Evolutionary conservation across 2,888 invertebrate genomes (phyloP).

Genomic region (Cantharis lateralis): DNA sequence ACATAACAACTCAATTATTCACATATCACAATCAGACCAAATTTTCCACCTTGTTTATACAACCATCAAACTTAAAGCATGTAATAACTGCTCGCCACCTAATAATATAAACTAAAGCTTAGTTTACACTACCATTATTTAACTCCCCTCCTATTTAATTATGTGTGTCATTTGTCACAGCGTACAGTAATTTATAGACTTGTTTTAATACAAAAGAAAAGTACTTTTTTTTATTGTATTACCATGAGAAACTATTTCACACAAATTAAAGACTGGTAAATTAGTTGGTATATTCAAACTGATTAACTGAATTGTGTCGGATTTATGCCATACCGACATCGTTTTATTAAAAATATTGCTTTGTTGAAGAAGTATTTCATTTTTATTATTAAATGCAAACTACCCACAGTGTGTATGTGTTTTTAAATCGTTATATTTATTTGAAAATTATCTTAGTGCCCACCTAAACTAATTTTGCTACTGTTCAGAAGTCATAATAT

Average conservation of each 20-base stretch:
- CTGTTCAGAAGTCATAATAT: not conserved
- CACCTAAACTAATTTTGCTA: not conserved
- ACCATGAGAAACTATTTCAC: conserved; percentile 21
- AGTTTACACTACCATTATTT: conserved; percentile 15
- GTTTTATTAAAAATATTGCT: not conserved
- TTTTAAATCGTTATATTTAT: not conserved
- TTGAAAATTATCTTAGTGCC: not conserved
- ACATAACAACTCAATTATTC: conserved; percentile 28
- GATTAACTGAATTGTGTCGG: not conserved
- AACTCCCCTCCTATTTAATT: conserved; percentile 12
- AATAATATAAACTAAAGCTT: conserved; percentile 24
- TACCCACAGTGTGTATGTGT: not conserved
- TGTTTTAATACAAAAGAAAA: conserved; percentile 19
- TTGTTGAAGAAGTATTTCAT: not conserved
- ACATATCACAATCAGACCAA: conserved; percentile 27
- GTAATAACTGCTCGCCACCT: conserved; percentile 28
- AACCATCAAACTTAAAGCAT: conserved; percentile 25
- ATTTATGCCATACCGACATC: not conserved
- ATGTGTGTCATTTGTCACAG: conserved; percentile 19
- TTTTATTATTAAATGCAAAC: not conserved
- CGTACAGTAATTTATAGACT: conserved; percentile 17
- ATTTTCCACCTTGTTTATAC: conserved; percentile 30
- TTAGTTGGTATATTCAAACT: conserved; percentile 3
- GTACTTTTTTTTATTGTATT: conserved; percentile 5
- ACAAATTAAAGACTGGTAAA: conserved; percentile 13